Evolutionary conservation across 2,113 vertebrate genomes (phyloP).

Genomic region (Antechinus flavipes): DNA sequence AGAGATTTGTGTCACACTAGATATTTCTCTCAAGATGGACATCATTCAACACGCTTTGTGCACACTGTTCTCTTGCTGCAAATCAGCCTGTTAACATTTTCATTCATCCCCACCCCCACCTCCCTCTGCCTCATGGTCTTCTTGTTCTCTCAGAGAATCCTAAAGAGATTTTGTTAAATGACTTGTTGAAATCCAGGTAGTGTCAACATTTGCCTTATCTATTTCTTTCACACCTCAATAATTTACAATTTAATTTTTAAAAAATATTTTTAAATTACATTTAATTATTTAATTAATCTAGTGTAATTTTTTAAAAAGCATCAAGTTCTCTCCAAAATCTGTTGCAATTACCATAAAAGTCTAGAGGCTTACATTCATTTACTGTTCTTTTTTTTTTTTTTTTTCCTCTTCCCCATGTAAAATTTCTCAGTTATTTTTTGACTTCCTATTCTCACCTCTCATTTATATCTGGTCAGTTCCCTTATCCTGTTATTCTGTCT

Average conservation of each 20-base stretch:
- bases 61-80: not conserved
- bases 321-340: not conserved
- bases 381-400: not conserved
- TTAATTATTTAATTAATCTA: too few species aligned
- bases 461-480: not conserved
- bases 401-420: not conserved
- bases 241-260: not conserved
- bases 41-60: not conserved
- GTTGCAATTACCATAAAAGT: not conserved
- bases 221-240: not conserved
- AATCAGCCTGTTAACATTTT: not conserved
- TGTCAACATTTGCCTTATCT: not conserved
- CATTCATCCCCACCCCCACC: not conserved
- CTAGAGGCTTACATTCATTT: not conserved
- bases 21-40: not conserved
- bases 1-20: not conserved
- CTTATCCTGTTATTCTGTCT: not conserved
- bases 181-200: not conserved
- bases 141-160: not conserved
- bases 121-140: not conserved
- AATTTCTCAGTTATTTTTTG: not conserved
- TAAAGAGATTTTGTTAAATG: not conserved
- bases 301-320: not conserved
- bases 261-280: too few species aligned
- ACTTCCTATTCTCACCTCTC: not conserved